Conservation (phyloP, 1,140 invertebrate species). For the Daktulosphaira vitifoliae region DNA sequence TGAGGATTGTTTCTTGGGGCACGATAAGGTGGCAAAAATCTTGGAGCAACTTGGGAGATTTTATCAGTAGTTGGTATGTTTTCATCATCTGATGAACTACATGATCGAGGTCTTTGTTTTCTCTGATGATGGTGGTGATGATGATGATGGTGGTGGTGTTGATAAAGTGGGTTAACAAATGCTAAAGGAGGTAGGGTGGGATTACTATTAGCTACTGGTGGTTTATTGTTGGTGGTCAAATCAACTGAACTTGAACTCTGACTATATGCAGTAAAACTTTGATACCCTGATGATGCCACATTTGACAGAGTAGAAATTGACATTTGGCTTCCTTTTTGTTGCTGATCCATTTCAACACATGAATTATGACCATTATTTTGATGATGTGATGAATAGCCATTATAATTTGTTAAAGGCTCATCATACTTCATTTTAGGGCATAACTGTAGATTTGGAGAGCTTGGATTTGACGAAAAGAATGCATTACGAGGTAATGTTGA, state of each 20-base stretch:
- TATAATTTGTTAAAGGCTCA: constrained; percentile 24
- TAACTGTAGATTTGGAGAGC: constrained; percentile 22
- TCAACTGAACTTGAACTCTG: constrained; percentile 85
- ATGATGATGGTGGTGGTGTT: constrained; percentile 46
- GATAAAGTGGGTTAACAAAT: constrained; percentile 78
- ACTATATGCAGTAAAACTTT: constrained; percentile 81
- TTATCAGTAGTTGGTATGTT: constrained; percentile 30
- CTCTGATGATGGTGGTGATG: constrained; percentile 46
- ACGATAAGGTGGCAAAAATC: constrained; percentile 36
- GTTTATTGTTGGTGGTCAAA: constrained; percentile 44
- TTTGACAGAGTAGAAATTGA: constrained; percentile 74
- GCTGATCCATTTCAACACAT: constrained; percentile 52
- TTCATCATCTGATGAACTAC: constrained; percentile 42
- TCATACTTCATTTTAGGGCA: constrained; percentile 21
- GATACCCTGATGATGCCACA: constrained; percentile 79
- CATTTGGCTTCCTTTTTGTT: constrained; percentile 58
- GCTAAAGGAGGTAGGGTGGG: constrained; percentile 56
- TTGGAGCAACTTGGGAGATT: constrained; percentile 40
- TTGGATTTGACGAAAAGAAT: constrained; percentile 23
- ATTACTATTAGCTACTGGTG: constrained; percentile 12
- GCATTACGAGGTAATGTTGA: constrained; percentile 59
- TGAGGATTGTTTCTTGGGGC: constrained; percentile 41
- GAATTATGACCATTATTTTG: constrained; percentile 47
- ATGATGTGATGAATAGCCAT: constrained; percentile 10
- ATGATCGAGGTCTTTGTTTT: constrained; percentile 39